Evolutionary conservation across 2,888 invertebrate species (phyloP), one percentile per base, ranked within the genome.

Genomic region (Pemphredon lugubris): DNA sequence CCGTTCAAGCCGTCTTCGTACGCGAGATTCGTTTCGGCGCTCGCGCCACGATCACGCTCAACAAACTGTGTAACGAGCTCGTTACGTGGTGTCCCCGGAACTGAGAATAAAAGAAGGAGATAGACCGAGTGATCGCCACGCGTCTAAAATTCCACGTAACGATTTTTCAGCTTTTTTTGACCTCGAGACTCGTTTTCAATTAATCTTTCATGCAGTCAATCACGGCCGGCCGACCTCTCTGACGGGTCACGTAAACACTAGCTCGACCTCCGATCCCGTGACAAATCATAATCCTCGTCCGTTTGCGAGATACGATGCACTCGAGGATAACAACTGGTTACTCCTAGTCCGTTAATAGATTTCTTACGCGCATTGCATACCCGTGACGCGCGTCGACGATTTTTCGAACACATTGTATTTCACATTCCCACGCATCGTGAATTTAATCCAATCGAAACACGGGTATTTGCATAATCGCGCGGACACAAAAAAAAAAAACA

Each of bases 161-260:
- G 26, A 21, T 21, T 23, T 9, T 40, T 32, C 26, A 40, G 39
- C 16, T 51, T 61, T 45, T 50, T 16, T 32, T 50, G n/a, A 54
- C 63, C 39, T 44, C 40, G 0, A 30, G 37, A 23, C 13, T 45
- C 37, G 44, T 16, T 70, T 32, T 44, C 47, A 60, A 55, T 60
- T 70, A 63, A 72, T 72, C 72, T 58, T 42, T 63, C 54, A 40
- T 39, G 50, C 58, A 54, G 55, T 58, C 63, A 63, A 69, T 63
- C 69, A 59, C 54, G 58, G 48, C 40, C 42, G 54, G 55, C 30
- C 57, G 55, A 68, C 70, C 65, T 69, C 48, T 47, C 30, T 30
- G 65, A 20, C 61, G 66, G 73, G 73, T 73, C 73, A 61, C 73
- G 60, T 69, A 58, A 75, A 73, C 69, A 61, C 55, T 55, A 61